These are phyloP conservation scores for Mesembrinibis cayennensis DNA, from an alignment of 2,113 vertebrate species.

Conservation along the genomic window DNA sequence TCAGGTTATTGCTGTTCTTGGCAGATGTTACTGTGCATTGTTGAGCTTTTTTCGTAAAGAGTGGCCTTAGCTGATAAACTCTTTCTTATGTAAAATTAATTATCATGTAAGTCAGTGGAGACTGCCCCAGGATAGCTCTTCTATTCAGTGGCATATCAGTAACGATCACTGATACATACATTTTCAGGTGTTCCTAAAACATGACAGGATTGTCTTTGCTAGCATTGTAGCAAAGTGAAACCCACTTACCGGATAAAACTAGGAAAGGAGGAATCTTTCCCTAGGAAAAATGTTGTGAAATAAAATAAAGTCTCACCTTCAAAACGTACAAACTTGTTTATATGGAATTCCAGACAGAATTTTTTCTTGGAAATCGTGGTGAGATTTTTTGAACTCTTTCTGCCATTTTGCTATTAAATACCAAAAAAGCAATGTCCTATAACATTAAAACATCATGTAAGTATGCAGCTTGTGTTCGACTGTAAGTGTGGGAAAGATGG, in stretches of 20 bases:
- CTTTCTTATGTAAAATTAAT: conserved; percentile 19
- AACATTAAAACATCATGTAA: background rate
- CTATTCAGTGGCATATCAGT: background rate
- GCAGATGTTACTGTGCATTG: background rate
- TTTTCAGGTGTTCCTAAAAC: background rate
- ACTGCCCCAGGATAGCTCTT: background rate
- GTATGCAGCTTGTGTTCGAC: background rate
- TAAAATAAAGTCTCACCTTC: background rate
- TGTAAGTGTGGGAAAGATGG: background rate
- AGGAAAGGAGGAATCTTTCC: background rate
- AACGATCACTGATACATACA: background rate
- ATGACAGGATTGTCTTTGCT: background rate
- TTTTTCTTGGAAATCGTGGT: background rate
- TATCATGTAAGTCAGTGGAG: background rate
- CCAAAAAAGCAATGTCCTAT: background rate
- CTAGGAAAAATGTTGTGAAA: background rate
- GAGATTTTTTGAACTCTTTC: background rate
- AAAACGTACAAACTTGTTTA: background rate
- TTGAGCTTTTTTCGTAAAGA: background rate
- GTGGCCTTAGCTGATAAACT: conserved; percentile 27
- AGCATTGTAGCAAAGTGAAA: background rate
- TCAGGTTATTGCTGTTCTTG: background rate
- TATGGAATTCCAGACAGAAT: background rate
- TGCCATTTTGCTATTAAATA: background rate
- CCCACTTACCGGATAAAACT: background rate